Conservation (phyloP, 2,113 vertebrate species). For the Salvator merianae region DNA sequence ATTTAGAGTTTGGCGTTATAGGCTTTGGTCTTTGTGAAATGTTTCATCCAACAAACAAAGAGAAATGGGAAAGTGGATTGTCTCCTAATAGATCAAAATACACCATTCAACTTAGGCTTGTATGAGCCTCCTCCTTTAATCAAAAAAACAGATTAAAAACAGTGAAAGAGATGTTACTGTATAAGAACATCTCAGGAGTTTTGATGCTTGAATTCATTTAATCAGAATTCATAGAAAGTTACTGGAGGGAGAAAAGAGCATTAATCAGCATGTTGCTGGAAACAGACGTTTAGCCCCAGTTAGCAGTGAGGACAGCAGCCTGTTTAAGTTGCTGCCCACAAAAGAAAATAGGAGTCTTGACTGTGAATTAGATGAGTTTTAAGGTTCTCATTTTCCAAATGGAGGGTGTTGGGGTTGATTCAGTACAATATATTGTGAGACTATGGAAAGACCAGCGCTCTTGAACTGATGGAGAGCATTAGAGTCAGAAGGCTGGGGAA, state of each 20-base stretch:
- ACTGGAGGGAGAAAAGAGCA: constrained; percentile 22
- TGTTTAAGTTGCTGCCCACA: neutral
- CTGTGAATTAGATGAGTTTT: constrained; percentile 12
- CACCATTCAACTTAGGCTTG: constrained; percentile 26
- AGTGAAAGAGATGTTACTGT: constrained; percentile 17
- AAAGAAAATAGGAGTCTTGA: neutral
- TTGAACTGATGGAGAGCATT: neutral
- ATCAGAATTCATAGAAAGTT: constrained; percentile 25
- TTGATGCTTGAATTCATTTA: constrained; percentile 32
- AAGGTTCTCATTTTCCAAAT: neutral
- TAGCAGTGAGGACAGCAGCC: constrained; percentile 14
- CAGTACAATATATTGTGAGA: neutral
- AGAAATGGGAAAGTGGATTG: constrained; percentile 31
- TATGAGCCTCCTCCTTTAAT: constrained; percentile 9
- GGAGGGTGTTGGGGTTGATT: neutral
- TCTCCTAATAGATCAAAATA: constrained; percentile 26
- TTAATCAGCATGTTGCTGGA: neutral
- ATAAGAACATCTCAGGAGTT: constrained; percentile 20
- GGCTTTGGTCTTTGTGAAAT: constrained; percentile 21
- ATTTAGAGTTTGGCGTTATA: neutral
- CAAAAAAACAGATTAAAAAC: constrained; percentile 22
- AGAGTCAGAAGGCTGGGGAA: neutral
- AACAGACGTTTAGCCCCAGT: constrained; percentile 13
- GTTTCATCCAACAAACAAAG: constrained; percentile 45
- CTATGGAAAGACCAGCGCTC: neutral